Evolutionary conservation across 1,140 invertebrate species (phyloP).

Genomic region (Drosophila pseudoananassae): DNA sequence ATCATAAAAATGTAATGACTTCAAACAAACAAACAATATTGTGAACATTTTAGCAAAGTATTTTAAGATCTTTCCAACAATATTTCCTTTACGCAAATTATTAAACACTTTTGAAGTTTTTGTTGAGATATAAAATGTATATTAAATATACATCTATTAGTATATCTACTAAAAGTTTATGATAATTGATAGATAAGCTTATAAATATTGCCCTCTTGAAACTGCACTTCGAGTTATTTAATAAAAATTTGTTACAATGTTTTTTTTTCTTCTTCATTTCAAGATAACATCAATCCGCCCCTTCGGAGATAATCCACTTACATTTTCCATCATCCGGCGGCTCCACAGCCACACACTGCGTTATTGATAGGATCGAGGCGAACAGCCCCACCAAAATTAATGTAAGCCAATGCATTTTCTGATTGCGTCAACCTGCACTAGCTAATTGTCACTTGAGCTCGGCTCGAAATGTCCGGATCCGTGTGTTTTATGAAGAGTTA

Average conservation of each 20-base stretch:
- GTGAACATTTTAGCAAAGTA: no score
- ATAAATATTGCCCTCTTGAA: not conserved
- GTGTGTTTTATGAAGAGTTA: not conserved
- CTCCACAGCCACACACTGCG: conserved; percentile 40
- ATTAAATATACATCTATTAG: no score
- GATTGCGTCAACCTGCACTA: conserved; percentile 22
- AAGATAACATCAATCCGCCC: conserved; percentile 14
- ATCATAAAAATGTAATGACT: not conserved
- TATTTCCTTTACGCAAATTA: no score
- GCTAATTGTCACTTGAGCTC: conserved; percentile 10
- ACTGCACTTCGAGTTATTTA: not conserved
- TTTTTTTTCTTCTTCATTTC: conserved; percentile 8
- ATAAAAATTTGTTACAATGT: conserved; percentile 2
- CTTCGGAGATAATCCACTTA: conserved; percentile 53
- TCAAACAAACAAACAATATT: not conserved
- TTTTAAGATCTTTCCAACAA: no score
- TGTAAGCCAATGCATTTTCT: conserved; percentile 52
- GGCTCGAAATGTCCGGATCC: not conserved
- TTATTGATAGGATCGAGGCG: conserved; percentile 56
- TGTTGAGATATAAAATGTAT: no score
- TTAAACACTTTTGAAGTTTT: no score
- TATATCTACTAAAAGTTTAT: not conserved
- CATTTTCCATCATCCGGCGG: conserved; percentile 76
- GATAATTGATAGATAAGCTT: no score
- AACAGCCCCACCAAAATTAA: conserved; percentile 25